These are phyloP conservation scores for Pantherophis alleghaniensis DNA, from an alignment of 2,797 vertebrate species.

Conservation along the genomic window DNA sequence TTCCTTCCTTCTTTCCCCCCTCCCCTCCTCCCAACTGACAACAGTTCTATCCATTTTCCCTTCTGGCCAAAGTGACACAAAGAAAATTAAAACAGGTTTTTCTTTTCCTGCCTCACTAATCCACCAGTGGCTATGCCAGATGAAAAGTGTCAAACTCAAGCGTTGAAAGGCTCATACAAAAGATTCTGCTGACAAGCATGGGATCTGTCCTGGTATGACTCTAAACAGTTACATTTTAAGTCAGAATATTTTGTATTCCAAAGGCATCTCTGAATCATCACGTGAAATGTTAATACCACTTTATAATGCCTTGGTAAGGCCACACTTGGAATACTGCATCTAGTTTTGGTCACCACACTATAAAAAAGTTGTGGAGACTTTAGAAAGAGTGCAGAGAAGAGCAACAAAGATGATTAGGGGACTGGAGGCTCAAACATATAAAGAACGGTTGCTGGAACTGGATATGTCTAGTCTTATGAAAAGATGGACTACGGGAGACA, in stretches of 20 bases:
- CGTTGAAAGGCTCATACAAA: background rate
- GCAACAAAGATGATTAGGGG: too few species aligned
- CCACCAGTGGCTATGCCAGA: background rate
- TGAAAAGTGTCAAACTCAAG: background rate
- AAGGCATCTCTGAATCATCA: background rate
- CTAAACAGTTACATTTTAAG: conserved; percentile 5
- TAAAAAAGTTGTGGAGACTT: too few species aligned
- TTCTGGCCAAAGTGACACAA: background rate
- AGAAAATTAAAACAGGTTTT: background rate
- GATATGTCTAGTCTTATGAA: too few species aligned
- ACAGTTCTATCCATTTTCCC: background rate
- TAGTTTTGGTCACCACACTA: too few species aligned
- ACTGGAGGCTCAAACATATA: too few species aligned
- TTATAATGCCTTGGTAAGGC: too few species aligned
- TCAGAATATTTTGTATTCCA: background rate
- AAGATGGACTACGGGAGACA: too few species aligned
- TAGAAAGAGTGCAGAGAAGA: too few species aligned
- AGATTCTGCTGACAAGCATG: background rate
- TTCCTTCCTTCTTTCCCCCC: background rate
- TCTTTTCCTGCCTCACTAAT: background rate
- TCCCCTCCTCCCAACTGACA: background rate
- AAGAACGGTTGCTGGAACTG: too few species aligned
- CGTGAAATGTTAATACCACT: too few species aligned
- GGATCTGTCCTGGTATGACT: background rate
- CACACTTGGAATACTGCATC: too few species aligned